Conservation (phyloP, 2,113 vertebrate genomes). For the Tetraodon nigroviridis region DNA sequence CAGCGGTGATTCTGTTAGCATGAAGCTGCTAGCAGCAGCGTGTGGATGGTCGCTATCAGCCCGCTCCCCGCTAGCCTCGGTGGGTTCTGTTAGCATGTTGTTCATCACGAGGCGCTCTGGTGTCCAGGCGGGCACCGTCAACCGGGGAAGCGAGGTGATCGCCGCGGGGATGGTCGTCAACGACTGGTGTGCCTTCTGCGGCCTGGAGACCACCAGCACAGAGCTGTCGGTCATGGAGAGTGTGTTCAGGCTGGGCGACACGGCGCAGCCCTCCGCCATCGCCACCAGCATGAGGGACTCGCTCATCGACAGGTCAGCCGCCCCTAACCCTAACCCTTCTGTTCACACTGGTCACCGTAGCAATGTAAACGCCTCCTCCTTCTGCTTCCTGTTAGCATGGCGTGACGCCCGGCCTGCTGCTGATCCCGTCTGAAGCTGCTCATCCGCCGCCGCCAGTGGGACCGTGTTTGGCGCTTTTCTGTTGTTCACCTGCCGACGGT, state of each 20-base stretch:
- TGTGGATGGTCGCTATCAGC: too few relatives aligned
- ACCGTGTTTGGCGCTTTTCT: too few relatives aligned
- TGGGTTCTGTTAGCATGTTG: too few relatives aligned
- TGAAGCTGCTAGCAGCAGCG: too few relatives aligned
- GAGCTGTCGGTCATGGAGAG: conserved; percentile 97
- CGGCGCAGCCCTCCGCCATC: conserved; percentile 86
- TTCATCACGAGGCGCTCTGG: neutral
- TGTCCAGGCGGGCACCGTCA: conserved; percentile 89
- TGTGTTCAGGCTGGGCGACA: conserved; percentile 86
- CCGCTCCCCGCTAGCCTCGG: too few relatives aligned
- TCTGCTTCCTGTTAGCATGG: conserved; percentile 44
- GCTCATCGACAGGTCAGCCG: conserved; percentile 86
- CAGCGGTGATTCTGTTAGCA: neutral
- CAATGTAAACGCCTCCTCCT: neutral
- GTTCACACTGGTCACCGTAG: too few relatives aligned
- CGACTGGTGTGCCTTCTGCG: conserved; percentile 97
- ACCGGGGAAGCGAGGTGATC: conserved; percentile 95
- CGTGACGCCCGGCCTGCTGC: conserved; percentile 4
- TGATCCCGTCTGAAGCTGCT: neutral
- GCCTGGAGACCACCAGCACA: conserved; percentile 94
- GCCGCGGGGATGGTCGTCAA: conserved; percentile 95
- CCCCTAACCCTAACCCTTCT: too few relatives aligned
- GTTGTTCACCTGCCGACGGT: too few relatives aligned
- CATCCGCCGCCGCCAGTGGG: neutral
- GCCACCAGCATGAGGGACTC: conserved; percentile 95